Conservation (phyloP, 2,113 vertebrate genomes). For the Rhinopomastus cyanomelas region DNA sequence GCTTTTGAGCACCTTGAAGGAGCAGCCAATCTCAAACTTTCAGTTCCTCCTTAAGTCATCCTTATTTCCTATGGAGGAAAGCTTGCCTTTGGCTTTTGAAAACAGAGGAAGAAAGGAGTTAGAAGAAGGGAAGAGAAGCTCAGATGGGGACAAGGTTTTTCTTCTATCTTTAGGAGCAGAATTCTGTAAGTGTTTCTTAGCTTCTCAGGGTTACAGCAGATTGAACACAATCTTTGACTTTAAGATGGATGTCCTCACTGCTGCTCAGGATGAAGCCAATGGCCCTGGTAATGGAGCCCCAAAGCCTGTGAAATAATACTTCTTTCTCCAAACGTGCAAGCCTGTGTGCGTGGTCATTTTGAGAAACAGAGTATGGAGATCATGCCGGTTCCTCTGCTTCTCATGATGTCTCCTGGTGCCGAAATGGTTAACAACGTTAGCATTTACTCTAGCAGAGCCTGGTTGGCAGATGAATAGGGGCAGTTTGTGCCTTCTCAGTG, state of each 20-base stretch:
- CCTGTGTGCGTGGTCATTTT: neutral
- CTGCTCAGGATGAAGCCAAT: neutral
- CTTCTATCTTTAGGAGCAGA: neutral
- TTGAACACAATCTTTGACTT: neutral
- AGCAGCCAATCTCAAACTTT: neutral
- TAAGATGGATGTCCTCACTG: neutral
- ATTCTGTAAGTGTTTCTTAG: neutral
- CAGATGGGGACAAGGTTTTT: neutral
- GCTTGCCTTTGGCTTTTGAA: neutral
- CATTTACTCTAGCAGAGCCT: neutral
- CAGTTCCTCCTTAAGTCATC: neutral
- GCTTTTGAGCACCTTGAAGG: neutral
- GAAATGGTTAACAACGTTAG: conserved; percentile 24
- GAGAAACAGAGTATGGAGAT: neutral
- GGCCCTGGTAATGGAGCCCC: neutral
- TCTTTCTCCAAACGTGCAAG: neutral
- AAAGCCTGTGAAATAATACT: neutral
- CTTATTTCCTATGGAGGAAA: neutral
- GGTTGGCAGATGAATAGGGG: conserved; percentile 42
- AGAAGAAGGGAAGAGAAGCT: neutral
- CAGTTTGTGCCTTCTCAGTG: conserved; percentile 34
- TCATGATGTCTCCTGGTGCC: neutral
- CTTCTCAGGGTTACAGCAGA: neutral
- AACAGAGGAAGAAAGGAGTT: neutral
- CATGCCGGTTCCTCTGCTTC: neutral